Conservation (phyloP, 2,888 invertebrate genomes). For the Unio pictorum region DNA sequence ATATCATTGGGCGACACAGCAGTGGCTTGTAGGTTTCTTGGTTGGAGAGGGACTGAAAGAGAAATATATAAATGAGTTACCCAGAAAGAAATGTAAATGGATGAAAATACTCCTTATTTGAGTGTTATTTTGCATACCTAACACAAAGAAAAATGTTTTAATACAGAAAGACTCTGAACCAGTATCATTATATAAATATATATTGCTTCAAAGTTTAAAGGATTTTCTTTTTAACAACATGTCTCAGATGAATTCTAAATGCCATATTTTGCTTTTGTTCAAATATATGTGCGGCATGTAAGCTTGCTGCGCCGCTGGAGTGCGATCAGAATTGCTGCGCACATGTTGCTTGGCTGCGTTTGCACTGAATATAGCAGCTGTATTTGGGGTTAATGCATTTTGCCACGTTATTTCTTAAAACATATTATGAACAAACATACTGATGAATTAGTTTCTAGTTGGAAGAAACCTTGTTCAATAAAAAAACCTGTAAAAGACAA, state of each 20-base stretch:
- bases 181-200: background rate
- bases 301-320: no score
- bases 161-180: background rate
- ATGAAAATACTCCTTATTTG: background rate
- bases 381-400: conserved; percentile 5
- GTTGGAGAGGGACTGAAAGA: conserved; percentile 92
- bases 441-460: no score
- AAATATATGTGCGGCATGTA: background rate
- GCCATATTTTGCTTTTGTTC: background rate
- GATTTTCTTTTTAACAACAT: background rate
- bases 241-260: no score
- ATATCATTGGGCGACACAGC: conserved; percentile 84
- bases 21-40: conserved; percentile 84
- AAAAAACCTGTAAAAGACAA: no score
- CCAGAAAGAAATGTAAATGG: background rate
- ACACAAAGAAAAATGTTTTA: no score
- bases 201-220: background rate
- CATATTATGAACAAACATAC: no score
- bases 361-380: conserved; percentile 4
- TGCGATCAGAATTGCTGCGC: background rate
- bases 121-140: no score
- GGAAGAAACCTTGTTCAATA: no score
- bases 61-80: conserved; percentile 2
- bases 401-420: no score
- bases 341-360: background rate